Evolutionary conservation across 2,888 invertebrate species (phyloP).

Genomic region (Antheraea assamensis): DNA sequence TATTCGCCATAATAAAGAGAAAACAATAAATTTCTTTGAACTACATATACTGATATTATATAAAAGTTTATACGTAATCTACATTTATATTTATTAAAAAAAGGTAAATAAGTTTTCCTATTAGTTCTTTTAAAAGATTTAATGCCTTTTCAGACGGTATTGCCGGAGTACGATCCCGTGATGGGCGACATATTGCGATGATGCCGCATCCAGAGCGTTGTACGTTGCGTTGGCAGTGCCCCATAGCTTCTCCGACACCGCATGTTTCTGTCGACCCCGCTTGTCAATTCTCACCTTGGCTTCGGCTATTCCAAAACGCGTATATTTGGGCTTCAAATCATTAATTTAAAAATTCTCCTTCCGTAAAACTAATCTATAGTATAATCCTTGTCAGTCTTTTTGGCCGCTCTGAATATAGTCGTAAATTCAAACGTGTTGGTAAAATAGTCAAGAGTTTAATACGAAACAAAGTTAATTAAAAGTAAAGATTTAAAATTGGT

Average conservation of each 20-base stretch:
- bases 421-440: too few relatives aligned
- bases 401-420: too few relatives aligned
- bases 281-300: conserved; percentile 92
- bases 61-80: too few relatives aligned
- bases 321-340: conserved; percentile 84
- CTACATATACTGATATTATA: too few relatives aligned
- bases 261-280: conserved; percentile 73
- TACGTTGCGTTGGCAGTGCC: conserved; percentile 95
- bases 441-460: too few relatives aligned
- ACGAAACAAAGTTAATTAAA: too few relatives aligned
- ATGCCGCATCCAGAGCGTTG: conserved; percentile 99
- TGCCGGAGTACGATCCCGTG: conserved; percentile 93
- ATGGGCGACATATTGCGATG: conserved; percentile 97
- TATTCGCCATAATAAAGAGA: too few relatives aligned
- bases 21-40: too few relatives aligned
- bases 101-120: neutral
- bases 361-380: too few relatives aligned
- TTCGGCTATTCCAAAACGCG: conserved; percentile 95
- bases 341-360: conserved; percentile 20
- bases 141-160: conserved; percentile 83
- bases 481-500: too few relatives aligned
- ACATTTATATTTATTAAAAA: neutral
- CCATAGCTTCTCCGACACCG: conserved; percentile 73
- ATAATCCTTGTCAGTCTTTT: too few relatives aligned
- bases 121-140: neutral